Conservation (phyloP, 92 coral and sea anemone species). For the Zoanthus sansibaricus region DNA sequence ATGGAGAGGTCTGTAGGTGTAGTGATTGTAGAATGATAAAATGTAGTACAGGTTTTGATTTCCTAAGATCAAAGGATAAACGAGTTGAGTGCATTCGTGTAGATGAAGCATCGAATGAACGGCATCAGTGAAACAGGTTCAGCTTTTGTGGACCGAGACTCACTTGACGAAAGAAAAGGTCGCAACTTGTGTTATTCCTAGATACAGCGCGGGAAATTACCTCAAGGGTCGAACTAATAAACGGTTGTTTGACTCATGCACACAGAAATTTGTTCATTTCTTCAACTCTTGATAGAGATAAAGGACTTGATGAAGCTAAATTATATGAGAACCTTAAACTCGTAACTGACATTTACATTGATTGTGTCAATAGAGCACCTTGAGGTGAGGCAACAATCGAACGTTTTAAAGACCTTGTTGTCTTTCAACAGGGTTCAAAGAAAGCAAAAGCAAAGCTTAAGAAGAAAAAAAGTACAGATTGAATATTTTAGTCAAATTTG, state of each 20-base stretch:
- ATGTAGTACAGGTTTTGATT: conserved; percentile 44
- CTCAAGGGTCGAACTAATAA: conserved; percentile 54
- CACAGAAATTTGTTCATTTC: conserved; percentile 53
- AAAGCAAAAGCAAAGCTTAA: conserved; percentile 27
- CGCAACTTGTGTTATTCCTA: conserved; percentile 29
- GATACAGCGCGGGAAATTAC: conserved; percentile 53
- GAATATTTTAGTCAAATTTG: conserved; percentile 39
- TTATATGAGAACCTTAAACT: conserved; percentile 42
- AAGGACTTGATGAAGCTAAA: conserved; percentile 45
- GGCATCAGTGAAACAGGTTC: conserved; percentile 47
- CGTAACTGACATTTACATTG: conserved; percentile 46
- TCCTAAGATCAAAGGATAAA: conserved; percentile 32
- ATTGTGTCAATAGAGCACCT: conserved; percentile 44
- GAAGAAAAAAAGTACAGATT: conserved; percentile 36
- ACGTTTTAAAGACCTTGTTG: conserved; percentile 42
- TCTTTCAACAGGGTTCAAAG: conserved; percentile 41
- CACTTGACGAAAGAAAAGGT: conserved; percentile 54
- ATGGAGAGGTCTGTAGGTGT: conserved; percentile 52
- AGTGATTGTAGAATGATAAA: conserved; percentile 48
- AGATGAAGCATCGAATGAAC: conserved; percentile 53
- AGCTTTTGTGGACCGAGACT: conserved; percentile 51
- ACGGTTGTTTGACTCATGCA: conserved; percentile 53
- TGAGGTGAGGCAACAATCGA: conserved; percentile 42
- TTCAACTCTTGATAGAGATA: conserved; percentile 38
- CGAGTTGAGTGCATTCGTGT: conserved; percentile 51